These are phyloP conservation scores for Chironomus riparius DNA, from an alignment of 2,888 invertebrate species.

Conservation along the genomic window DNA sequence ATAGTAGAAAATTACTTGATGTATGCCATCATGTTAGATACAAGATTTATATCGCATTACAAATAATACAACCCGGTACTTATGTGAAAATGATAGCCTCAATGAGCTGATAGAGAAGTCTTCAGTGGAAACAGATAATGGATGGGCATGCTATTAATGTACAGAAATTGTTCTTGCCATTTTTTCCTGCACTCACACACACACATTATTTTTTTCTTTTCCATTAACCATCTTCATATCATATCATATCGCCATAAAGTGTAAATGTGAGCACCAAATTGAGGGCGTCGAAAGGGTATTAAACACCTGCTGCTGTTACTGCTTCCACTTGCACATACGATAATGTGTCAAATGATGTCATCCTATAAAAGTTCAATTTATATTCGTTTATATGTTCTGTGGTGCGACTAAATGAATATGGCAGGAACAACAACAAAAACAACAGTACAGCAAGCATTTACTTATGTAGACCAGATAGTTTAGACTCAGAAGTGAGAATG, in stretches of 20 bases:
- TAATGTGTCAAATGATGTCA: not conserved
- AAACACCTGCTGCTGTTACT: conserved; percentile 20
- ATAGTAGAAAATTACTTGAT: not conserved
- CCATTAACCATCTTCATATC: not conserved
- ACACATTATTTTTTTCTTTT: not conserved
- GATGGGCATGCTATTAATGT: conserved; percentile 13
- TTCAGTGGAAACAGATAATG: not conserved
- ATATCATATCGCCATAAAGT: not conserved
- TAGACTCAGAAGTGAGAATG: not conserved
- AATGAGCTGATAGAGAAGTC: not conserved
- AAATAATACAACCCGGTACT: conserved; percentile 16
- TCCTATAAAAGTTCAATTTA: not conserved
- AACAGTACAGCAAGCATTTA: not conserved
- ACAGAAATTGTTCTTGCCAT: not conserved
- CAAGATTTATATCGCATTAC: conserved; percentile 26
- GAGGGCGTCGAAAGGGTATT: conserved; percentile 4
- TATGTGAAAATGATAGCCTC: conserved; percentile 20
- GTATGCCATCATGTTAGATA: not conserved
- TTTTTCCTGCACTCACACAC: not conserved
- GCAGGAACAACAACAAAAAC: too few relatives aligned
- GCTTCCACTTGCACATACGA: not conserved
- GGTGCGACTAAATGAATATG: too few relatives aligned
- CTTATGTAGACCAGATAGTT: not conserved
- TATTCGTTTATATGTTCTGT: not conserved
- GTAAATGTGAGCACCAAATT: not conserved